Base-by-base conservation (phyloP, 92 coral and sea anemone species). In the Galaxea fascicularis region DNA sequence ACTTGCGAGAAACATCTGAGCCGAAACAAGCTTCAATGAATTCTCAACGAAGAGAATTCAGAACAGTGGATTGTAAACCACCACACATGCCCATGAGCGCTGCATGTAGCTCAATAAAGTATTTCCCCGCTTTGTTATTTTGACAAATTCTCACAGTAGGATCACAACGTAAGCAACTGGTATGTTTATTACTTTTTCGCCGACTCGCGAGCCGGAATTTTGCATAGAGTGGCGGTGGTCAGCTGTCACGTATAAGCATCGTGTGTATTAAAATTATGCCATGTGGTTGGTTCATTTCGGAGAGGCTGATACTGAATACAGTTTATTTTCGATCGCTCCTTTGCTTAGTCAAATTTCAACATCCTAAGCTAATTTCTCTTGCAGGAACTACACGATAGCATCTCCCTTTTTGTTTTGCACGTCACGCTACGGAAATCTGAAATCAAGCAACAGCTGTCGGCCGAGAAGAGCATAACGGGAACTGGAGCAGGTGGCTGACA, bases 211-310 rank as follows among this genome's bases (percentile, higher is more conserved):
- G 67, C 28, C 18, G 54, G 85, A 80, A 57, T 68, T 47, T 80
- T 21, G 20, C 75, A 29, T 24, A 21, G 66, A 27, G 30, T n/a
- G 11, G 22, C 58, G 56, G 25, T 45, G 63, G 56, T 70, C 71
- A 82, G 78, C 78, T 71, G 86, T 41, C 59, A 8, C 54, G 21
- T 52, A 66, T 51, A 41, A 71, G 60, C 78, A 71, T 56, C 47
- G 77, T 58, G 70, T 82, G 70, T 41, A 41, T 39, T 18, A 71
- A 70, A 70, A 82, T 82, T 70, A 82, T 82, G 86, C 86, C 86
- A 82, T 82, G 86, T 71, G 86, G 78, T 54, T 35, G n/a, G n/a
- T n/a, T n/a, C n/a, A n/a, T 21, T 71, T 25, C 57, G 4, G 66
- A 24, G 66, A 22, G 66, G 58, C 46, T 21, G 21, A 18, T 26